phyloP scores from a whole-genome alignment of 2,113 vertebrate species.

The Pseudorectes ferrugineus region DNA sequence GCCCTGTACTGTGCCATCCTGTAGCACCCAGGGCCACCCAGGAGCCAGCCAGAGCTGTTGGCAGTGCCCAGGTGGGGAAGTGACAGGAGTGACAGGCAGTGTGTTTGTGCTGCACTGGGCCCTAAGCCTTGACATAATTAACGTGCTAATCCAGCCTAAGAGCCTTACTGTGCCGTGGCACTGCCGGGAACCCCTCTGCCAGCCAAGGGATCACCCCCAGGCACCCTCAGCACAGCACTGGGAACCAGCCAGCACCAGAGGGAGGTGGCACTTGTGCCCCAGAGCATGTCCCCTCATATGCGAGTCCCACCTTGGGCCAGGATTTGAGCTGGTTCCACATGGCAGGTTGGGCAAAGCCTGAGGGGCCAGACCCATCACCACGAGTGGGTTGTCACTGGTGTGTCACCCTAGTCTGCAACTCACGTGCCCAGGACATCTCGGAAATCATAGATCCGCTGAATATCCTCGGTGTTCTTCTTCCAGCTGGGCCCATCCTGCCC shows the following conservation, averaged over 20 bases:
- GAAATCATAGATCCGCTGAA: constrained; percentile 76
- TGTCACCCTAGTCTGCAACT: constrained; percentile 6
- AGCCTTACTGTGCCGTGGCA: not conserved
- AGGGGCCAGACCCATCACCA: no score
- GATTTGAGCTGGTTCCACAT: not conserved
- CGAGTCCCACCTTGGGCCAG: not conserved
- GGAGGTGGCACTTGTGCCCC: not conserved
- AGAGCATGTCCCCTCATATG: not conserved
- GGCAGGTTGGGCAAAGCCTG: not conserved
- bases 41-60: not conserved
- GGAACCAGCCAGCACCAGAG: not conserved
- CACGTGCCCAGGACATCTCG: constrained; percentile 81
- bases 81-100: not conserved
- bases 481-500: constrained; percentile 71
- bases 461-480: constrained; percentile 76
- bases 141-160: constrained; percentile 52
- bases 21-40: not conserved
- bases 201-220: not conserved
- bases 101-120: fast-evolving
- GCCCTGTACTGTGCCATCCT: not conserved
- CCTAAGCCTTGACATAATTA: constrained; percentile 46
- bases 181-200: not conserved
- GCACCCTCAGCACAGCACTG: not conserved
- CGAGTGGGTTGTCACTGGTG: not conserved
- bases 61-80: not conserved